A percentile compares a stretch with the other conserved stretches of the same genome.
Conservation (phyloP, 1,140 invertebrate genomes). For the Danaus melanippus region DNA sequence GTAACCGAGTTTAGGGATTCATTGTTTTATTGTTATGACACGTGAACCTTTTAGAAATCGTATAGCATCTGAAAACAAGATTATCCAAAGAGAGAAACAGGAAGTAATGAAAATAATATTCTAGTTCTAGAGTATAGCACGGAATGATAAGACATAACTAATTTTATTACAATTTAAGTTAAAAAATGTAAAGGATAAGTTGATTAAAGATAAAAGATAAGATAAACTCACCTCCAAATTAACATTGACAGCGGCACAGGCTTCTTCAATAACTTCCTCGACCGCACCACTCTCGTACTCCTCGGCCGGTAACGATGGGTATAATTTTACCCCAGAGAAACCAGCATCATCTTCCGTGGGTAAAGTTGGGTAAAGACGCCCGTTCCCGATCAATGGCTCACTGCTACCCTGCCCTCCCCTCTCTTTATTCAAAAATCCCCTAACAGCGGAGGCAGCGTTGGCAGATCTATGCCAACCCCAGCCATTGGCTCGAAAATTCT, state of each 20-base stretch:
- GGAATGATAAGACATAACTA: no score
- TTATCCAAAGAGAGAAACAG: no score
- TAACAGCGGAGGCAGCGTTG: slow-evolving; percentile 40
- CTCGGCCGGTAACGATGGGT: slow-evolving; percentile 56
- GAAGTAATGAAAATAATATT: no score
- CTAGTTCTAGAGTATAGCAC: no score
- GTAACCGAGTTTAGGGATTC: no score
- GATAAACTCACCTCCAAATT: slow-evolving; percentile 54
- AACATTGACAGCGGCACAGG: slow-evolving; percentile 57
- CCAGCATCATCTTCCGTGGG: slow-evolving; percentile 48
- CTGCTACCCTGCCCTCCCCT: slow-evolving; percentile 34
- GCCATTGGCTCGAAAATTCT: slow-evolving; percentile 59
- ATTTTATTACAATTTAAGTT: no score
- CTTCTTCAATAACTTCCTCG: slow-evolving; percentile 61
- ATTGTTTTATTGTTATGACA: no score
- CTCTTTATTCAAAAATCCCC: slow-evolving; percentile 48
- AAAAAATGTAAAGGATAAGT: no score
- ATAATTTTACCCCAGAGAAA: slow-evolving; percentile 45
- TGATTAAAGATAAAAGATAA: not conserved
- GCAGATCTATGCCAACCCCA: slow-evolving; percentile 57
- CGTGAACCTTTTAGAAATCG: no score
- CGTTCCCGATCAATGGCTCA: slow-evolving; percentile 34
- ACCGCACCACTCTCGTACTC: slow-evolving; percentile 61
- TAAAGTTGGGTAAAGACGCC: slow-evolving; percentile 54
- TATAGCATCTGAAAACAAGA: no score